Base-by-base conservation (phyloP, 1,140 invertebrate genomes). In the Procambarus virginalis region DNA sequence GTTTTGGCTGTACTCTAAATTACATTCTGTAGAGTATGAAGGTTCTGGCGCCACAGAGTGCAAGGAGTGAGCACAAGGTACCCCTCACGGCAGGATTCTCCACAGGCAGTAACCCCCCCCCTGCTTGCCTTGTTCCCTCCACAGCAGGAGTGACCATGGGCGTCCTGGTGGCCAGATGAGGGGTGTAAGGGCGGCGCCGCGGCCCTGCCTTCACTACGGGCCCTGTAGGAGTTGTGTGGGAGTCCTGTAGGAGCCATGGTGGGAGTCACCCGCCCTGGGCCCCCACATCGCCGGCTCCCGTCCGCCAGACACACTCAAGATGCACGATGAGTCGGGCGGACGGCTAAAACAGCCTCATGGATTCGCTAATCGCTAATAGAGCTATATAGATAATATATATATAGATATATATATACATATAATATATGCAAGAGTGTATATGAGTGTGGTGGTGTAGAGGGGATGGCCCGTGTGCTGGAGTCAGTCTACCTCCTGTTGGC, bases 321-420 rank as follows among this genome's bases (percentile, higher is more conserved):
- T 88, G 86, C 86, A 88, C 12, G 86, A 81, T 88, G 86, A 80
- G 68, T 88, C 86, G 22, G 86, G 86, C 64, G 86, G 86, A 12
- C 64, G 22, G 20, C 78, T 88, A 22, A 80, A 79, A 82, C 22
- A 48, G 60, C 78, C 79, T 51, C 55, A 58, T 75, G 78, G 68
- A 51, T 48, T 58, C 48, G n/a, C 58, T 34, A 58, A 49, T n/a
- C n/a, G n/a, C n/a, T n/a, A n/a, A n/a, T 68, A 80, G 76, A 64
- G 58, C 34, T 82, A 60, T 89, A 83, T 89, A 34, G 34, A 34
- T 34, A 84, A 89, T 20, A 83, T 68, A 78, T 83, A 83, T 89
- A 89, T 75, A 58, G n/a, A 82, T 79, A 83, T 82, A 88, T 77
- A 75, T 60, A 88, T 70, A 51, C 75, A 88, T 73, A 70, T 34